phyloP scores from a whole-genome alignment of 2,113 vertebrate genomes.

The Pipra filicauda region DNA sequence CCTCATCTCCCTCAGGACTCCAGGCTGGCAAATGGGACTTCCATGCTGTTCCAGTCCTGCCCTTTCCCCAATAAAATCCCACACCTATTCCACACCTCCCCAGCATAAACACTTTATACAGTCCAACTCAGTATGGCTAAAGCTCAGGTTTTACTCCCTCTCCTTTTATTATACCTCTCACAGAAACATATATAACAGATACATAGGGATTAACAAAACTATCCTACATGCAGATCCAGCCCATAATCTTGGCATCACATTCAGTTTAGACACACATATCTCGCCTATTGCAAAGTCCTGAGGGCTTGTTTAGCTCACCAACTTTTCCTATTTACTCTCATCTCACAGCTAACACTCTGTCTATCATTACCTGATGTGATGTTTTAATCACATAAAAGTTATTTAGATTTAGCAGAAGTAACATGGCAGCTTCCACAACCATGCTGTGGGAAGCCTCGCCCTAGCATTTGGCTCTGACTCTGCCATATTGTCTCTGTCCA shows the following conservation, averaged over 20 bases:
- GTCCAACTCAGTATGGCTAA: rapidly evolving
- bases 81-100: not conserved
- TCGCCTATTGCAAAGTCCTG: not conserved
- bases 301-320: not conserved
- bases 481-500: not conserved
- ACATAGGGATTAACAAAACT: not conserved
- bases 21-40: not conserved
- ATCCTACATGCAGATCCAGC: not conserved
- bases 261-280: not conserved
- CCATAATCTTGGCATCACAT: rapidly evolving
- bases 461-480: not conserved
- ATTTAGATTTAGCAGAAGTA: too few species aligned
- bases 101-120: not conserved
- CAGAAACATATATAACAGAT: not conserved
- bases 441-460: not conserved
- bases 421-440: too few species aligned
- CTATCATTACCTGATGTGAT: too few species aligned
- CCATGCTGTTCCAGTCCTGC: not conserved
- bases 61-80: not conserved
- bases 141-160: not conserved
- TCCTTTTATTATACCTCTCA: not conserved
- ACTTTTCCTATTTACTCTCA: not conserved
- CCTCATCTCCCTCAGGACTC: not conserved
- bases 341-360: not conserved
- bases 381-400: too few species aligned